Evolutionary conservation across 2,888 invertebrate species (phyloP).

Genomic region (Chrysopilus asiliformis): DNA sequence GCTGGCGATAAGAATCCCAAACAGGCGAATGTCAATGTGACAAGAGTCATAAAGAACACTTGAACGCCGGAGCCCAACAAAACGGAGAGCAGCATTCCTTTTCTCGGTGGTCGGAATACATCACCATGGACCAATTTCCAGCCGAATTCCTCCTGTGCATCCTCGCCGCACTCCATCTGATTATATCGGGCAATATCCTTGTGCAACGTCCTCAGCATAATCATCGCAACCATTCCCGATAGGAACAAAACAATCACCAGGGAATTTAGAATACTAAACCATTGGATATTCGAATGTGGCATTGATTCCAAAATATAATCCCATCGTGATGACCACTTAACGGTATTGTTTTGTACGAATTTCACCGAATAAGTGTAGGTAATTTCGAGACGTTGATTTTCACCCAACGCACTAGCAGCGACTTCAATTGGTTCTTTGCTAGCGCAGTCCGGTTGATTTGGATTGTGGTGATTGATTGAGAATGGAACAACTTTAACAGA

Average conservation of each 20-base stretch:
- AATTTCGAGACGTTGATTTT: slow-evolving; percentile 45
- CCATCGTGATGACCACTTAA: slow-evolving; percentile 99
- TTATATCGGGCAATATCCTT: slow-evolving; percentile 98
- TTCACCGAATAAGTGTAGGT: slow-evolving; percentile 78
- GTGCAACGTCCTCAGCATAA: slow-evolving; percentile 87
- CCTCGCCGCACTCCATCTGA: slow-evolving; percentile 80
- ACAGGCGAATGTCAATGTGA: slow-evolving; percentile 96
- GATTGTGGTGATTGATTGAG: slow-evolving; percentile 42
- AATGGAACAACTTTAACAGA: slow-evolving; percentile 56
- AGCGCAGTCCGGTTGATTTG: slow-evolving; percentile 38
- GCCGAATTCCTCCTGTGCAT: slow-evolving; percentile 72
- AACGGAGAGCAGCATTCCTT: slow-evolving; percentile 92
- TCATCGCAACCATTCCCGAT: slow-evolving; percentile 99
- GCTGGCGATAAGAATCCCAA: slow-evolving; percentile 97
- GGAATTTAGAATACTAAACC: slow-evolving; percentile 98
- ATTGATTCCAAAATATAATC: slow-evolving; percentile 97
- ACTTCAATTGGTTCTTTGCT: slow-evolving; percentile 56
- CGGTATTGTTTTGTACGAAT: slow-evolving; percentile 64
- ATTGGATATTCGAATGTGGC: slow-evolving; percentile 97
- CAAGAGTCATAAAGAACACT: slow-evolving; percentile 87
- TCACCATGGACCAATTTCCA: slow-evolving; percentile 99
- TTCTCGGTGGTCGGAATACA: slow-evolving; percentile 90
- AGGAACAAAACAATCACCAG: slow-evolving; percentile 92
- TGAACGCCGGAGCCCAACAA: slow-evolving; percentile 94
- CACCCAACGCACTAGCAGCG: slow-evolving; percentile 40